A percentile compares a stretch with the other conserved stretches of the same genome.
Conservation (phyloP, 2,888 invertebrate species). For the Cyclophora albipunctata region DNA sequence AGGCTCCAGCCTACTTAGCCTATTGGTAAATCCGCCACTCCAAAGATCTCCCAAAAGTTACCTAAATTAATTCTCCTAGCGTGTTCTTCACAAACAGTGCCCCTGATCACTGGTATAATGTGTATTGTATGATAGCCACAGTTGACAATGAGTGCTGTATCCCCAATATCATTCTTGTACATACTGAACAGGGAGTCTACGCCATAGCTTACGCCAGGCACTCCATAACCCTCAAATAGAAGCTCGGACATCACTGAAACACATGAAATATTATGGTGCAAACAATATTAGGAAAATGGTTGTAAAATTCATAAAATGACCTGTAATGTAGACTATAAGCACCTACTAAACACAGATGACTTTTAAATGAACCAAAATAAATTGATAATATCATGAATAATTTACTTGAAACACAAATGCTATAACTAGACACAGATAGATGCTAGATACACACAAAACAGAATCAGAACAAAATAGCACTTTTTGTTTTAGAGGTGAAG, state of each 20-base stretch:
- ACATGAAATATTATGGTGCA: background rate
- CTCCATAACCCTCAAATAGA: constrained; percentile 92
- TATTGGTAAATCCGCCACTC: too few species aligned
- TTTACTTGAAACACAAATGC: too few species aligned
- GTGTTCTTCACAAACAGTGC: constrained; percentile 80
- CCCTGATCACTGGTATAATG: constrained; percentile 87
- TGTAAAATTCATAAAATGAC: background rate
- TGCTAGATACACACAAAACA: too few species aligned
- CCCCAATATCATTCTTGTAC: constrained; percentile 76
- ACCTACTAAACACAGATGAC: too few species aligned
- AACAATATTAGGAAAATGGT: background rate
- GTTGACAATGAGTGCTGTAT: constrained; percentile 85
- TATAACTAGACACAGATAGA: too few species aligned
- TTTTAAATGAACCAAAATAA: too few species aligned
- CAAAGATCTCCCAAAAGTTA: constrained; percentile 10
- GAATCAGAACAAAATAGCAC: too few species aligned
- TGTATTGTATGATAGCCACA: constrained; percentile 93
- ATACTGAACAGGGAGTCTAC: constrained; percentile 89
- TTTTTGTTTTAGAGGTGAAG: too few species aligned
- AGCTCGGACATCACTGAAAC: constrained; percentile 92
- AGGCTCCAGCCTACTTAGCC: too few species aligned
- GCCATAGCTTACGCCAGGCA: constrained; percentile 90
- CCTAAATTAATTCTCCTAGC: constrained; percentile 90
- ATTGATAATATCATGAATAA: too few species aligned
- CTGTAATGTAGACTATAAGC: too few species aligned